Base-by-base conservation (phyloP, 2,113 vertebrate genomes). In the Lynx canadensis region DNA sequence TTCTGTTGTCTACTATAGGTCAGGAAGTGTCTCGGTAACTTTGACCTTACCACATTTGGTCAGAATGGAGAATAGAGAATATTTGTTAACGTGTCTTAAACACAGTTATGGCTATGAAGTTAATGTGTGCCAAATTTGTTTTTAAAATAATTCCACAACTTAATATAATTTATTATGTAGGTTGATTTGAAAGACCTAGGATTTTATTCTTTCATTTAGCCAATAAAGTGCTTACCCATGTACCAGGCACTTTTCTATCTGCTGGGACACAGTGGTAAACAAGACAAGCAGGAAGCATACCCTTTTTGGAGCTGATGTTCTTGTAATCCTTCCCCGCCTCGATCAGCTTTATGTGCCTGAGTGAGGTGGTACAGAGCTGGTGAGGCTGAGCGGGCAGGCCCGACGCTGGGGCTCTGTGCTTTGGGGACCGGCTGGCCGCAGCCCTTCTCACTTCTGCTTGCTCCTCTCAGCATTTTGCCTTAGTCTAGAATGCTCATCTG, bases 101-200 rank as follows among this genome's bases (percentile, higher is more conserved):
- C 41, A 69, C 2, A 79, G 10, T 82, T 88, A 27, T 25, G 31
- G 66, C 38, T 74, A 7, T 80, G 69, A 63, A 71, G 33, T 66
- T 89, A 88, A 68, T 88, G 4, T 86, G 50, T 74, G 50, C 33
- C 85, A 82, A n/a, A 16, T 65, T 90, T 41, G 14, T 89, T 84
- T 94, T 71, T 66, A 45, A 95, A 90, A 76, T 89, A 87, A 87
- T 92, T 91, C 27, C 96, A 10, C 33, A 91, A 19, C 31, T 95
- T 96, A 88, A 36, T 92, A 13, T 91, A 71, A 73, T 41, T 90
- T 84, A 31, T 71, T 84, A 31, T 71, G 1, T 74, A 60, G n/a
- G 1, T 92, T 84, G 74, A 80, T 66, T 94, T 65, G 80, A 90
- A 88, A 94, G 79, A 41, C 16, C 8, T 87, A 65, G 14, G 45